Conservation (phyloP, 2,113 vertebrate genomes). For the Galeopterus variegatus region DNA sequence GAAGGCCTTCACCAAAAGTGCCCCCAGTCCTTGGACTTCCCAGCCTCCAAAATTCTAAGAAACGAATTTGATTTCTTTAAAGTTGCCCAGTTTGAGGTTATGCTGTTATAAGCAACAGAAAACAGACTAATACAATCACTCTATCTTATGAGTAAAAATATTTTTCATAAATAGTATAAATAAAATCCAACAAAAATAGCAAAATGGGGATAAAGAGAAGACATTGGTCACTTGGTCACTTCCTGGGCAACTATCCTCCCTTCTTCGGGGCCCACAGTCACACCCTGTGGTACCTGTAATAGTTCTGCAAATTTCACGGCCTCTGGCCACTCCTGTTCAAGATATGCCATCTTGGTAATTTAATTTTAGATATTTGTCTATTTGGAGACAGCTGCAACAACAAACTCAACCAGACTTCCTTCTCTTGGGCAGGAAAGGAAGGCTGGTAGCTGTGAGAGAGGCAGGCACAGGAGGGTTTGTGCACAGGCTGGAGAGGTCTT, state of each 20-base stretch:
- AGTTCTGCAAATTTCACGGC: neutral
- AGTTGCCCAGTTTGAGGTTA: too few species aligned
- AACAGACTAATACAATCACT: too few species aligned
- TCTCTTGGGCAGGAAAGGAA: too few species aligned
- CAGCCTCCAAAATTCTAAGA: too few species aligned
- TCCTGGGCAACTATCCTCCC: too few species aligned
- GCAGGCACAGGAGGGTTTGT: slow-evolving; percentile 59
- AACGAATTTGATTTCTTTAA: too few species aligned
- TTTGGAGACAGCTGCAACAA: neutral
- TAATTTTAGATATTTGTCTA: neutral
- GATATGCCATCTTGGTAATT: neutral
- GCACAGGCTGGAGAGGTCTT: slow-evolving; percentile 72
- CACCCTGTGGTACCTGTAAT: neutral
- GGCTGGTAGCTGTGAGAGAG: neutral
- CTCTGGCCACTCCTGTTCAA: neutral
- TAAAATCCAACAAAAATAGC: neutral
- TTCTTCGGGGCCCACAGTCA: neutral
- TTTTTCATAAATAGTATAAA: neutral
- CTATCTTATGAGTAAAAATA: neutral
- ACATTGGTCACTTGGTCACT: too few species aligned
- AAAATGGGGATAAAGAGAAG: neutral
- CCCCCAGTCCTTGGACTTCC: too few species aligned
- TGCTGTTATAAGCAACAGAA: too few species aligned
- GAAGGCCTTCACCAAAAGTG: too few species aligned
- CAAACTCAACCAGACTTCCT: neutral